These are phyloP conservation scores for Climacteris rufus DNA, from an alignment of 2,113 vertebrate genomes.

Conservation along the genomic window DNA sequence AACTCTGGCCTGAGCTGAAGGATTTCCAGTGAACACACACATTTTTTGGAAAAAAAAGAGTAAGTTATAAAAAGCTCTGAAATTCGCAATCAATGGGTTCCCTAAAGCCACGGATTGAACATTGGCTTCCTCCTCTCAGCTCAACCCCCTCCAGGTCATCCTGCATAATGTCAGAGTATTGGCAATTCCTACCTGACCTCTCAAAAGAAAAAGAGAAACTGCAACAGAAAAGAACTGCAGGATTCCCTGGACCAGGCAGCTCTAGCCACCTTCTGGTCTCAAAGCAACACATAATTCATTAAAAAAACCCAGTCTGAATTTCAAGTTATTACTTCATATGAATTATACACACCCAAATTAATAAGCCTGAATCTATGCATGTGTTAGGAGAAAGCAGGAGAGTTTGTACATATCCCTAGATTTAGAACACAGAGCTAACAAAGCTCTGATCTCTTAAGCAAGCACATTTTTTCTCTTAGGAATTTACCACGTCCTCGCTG, in stretches of 20 bases:
- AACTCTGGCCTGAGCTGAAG: background rate
- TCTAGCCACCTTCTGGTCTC: background rate
- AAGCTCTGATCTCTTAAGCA: background rate
- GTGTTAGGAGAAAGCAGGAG: background rate
- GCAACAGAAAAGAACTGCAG: background rate
- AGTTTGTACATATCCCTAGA: background rate
- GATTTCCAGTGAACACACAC: background rate
- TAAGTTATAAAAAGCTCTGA: background rate
- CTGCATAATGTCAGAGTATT: background rate
- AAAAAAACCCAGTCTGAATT: background rate
- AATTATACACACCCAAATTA: background rate
- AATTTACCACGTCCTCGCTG: background rate
- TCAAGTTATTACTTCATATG: background rate
- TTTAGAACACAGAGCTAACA: constrained; percentile 27
- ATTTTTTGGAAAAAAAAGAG: background rate
- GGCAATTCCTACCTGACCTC: background rate
- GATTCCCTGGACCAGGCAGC: background rate
- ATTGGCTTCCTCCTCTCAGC: background rate
- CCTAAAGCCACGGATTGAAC: accelerated
- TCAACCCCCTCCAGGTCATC: background rate
- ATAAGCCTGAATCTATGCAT: background rate
- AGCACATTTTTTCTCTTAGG: constrained; percentile 10
- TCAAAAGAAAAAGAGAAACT: background rate
- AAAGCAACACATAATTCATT: background rate
- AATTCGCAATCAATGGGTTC: background rate